Conservation (phyloP, 2,797 vertebrate genomes). For the Enteromius unitaeniatus region DNA sequence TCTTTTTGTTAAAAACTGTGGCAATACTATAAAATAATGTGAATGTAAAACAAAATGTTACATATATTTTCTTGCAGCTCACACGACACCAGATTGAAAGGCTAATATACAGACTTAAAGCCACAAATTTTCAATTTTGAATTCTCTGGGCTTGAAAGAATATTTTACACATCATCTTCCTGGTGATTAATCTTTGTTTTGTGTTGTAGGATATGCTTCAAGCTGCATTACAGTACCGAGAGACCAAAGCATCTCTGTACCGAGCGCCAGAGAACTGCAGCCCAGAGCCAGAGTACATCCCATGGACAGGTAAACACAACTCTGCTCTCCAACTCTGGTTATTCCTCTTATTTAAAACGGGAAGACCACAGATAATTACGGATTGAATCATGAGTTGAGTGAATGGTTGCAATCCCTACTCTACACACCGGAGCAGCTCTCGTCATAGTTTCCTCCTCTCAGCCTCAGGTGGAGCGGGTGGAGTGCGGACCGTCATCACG, state of each 20-base stretch:
- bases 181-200: slow-evolving; percentile 2
- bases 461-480: slow-evolving; percentile 80
- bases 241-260: slow-evolving; percentile 86
- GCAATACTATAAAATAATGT: background rate
- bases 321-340: no score
- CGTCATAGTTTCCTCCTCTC: slow-evolving; percentile 5
- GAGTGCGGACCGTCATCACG: slow-evolving; percentile 78
- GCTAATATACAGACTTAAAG: background rate
- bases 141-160: background rate
- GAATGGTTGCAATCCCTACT: background rate
- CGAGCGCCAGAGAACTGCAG: slow-evolving; percentile 77
- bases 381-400: no score
- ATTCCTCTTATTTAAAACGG: no score
- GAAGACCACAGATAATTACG: no score
- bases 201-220: slow-evolving; percentile 89
- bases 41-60: background rate
- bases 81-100: background rate
- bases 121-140: background rate
- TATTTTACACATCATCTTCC: background rate
- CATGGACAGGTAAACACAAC: slow-evolving; percentile 92
- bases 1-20: background rate
- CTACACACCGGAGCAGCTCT: background rate
- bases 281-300: slow-evolving; percentile 88
- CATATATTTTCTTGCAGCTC: background rate
- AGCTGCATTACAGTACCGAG: slow-evolving; percentile 88